Evolutionary conservation across 1,140 invertebrate genomes (phyloP).

Genomic region (Drosophila kurseongensis): DNA sequence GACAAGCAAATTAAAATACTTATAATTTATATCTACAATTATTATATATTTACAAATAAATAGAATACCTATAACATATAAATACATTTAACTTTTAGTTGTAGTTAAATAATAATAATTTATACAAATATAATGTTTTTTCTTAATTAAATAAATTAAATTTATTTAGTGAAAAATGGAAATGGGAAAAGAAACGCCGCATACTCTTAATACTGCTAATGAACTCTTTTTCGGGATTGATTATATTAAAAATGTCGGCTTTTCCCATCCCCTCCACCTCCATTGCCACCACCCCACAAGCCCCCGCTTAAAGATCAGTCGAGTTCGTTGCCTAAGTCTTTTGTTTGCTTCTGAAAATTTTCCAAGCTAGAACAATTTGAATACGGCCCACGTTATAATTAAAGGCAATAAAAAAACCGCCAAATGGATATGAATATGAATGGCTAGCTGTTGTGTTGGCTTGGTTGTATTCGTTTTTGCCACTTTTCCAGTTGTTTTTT

Average conservation of each 20-base stretch:
- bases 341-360: constrained; percentile 43
- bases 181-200: too few species aligned
- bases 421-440: constrained; percentile 50
- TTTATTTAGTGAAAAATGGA: too few species aligned
- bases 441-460: constrained; percentile 5
- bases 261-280: background rate
- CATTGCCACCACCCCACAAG: too few species aligned
- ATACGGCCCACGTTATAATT: constrained; percentile 44
- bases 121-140: too few species aligned
- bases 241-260: background rate
- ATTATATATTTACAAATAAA: too few species aligned
- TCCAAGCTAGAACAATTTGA: constrained; percentile 41
- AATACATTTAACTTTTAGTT: too few species aligned
- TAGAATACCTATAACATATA: too few species aligned
- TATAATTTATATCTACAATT: background rate
- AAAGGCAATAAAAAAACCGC: constrained; percentile 52
- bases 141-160: too few species aligned
- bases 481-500: constrained; percentile 43
- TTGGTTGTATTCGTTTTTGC: constrained; percentile 29
- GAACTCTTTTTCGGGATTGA: background rate
- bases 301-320: constrained; percentile 18
- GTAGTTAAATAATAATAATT: too few species aligned
- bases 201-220: too few species aligned
- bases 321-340: constrained; percentile 45
- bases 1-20: background rate